phyloP scores from a whole-genome alignment of 30 jellyfish, hydroid and myxozoan species.

The Aurelia aurita region DNA sequence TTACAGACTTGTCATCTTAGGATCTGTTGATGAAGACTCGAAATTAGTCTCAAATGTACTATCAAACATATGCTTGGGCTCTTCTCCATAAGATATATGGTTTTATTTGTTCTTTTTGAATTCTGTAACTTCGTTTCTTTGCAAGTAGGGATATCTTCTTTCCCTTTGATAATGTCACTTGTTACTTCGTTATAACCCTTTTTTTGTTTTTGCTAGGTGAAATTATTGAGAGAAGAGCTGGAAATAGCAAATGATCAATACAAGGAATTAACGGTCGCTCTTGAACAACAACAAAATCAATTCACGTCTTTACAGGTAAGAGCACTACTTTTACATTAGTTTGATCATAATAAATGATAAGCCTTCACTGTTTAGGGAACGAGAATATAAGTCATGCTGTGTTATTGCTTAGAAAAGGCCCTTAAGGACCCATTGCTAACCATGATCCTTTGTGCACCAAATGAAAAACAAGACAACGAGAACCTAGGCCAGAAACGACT shows the following conservation, averaged over 20 bases:
- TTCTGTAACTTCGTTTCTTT: too few relatives aligned
- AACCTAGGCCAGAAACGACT: too few relatives aligned
- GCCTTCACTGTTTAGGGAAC: neutral
- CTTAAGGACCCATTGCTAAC: too few relatives aligned
- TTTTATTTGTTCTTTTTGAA: too few relatives aligned
- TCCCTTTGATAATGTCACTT: neutral
- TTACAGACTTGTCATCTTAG: too few relatives aligned
- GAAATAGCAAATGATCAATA: slow-evolving; percentile 72
- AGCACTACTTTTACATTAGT: neutral
- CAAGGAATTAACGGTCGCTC: slow-evolving; percentile 63
- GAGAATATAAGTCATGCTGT: too few relatives aligned
- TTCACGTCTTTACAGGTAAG: slow-evolving; percentile 72
- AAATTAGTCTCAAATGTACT: too few relatives aligned
- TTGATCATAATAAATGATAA: neutral
- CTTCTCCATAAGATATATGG: neutral
- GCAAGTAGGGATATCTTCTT: neutral
- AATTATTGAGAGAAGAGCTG: slow-evolving; percentile 68
- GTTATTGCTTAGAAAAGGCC: too few relatives aligned
- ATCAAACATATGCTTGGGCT: too few relatives aligned
- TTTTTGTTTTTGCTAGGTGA: slow-evolving; percentile 45
- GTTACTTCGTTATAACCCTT: neutral
- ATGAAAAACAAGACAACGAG: too few relatives aligned
- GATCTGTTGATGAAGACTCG: too few relatives aligned
- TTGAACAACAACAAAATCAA: slow-evolving; percentile 75
- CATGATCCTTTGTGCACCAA: too few relatives aligned